Evolutionary conservation across 2,888 invertebrate genomes (phyloP).

Genomic region (Tachina fera): DNA sequence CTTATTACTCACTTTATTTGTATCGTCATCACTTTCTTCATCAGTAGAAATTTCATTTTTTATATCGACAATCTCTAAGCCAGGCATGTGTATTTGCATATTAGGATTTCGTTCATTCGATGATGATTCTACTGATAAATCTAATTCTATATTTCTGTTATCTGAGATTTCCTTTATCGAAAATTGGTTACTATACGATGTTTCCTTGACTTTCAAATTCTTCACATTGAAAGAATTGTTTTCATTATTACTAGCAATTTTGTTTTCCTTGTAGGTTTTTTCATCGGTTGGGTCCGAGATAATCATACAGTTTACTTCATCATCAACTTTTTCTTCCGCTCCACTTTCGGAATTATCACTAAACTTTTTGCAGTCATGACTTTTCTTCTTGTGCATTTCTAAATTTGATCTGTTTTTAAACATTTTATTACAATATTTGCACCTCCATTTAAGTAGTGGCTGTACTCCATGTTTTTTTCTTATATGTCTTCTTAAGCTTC

Average conservation of each 20-base stretch:
- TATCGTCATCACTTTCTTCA: conserved; percentile 12
- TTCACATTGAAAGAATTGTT: neutral
- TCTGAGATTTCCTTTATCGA: neutral
- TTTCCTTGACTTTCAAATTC: neutral
- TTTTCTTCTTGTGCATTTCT: conserved; percentile 27
- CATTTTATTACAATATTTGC: conserved; percentile 47
- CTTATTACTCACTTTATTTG: neutral
- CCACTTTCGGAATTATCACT: neutral
- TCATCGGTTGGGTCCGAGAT: neutral
- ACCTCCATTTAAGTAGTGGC: conserved; percentile 32
- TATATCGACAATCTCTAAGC: conserved; percentile 52
- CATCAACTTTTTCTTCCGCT: neutral
- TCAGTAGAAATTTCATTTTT: conserved; percentile 43
- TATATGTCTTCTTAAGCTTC: conserved; percentile 53
- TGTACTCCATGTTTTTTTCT: conserved; percentile 33
- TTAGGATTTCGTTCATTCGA: neutral
- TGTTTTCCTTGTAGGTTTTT: neutral
- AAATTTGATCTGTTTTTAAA: conserved; percentile 35
- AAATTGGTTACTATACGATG: neutral
- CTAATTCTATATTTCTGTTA: neutral
- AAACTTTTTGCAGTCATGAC: neutral
- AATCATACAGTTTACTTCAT: neutral
- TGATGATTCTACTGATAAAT: neutral
- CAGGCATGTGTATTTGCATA: conserved; percentile 39
- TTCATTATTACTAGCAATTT: neutral